A percentile compares a stretch with the other conserved stretches of the same genome.
These are phyloP conservation scores for Psittacus erithacus DNA, from an alignment of 2,113 vertebrate genomes.

Conservation along the genomic window DNA sequence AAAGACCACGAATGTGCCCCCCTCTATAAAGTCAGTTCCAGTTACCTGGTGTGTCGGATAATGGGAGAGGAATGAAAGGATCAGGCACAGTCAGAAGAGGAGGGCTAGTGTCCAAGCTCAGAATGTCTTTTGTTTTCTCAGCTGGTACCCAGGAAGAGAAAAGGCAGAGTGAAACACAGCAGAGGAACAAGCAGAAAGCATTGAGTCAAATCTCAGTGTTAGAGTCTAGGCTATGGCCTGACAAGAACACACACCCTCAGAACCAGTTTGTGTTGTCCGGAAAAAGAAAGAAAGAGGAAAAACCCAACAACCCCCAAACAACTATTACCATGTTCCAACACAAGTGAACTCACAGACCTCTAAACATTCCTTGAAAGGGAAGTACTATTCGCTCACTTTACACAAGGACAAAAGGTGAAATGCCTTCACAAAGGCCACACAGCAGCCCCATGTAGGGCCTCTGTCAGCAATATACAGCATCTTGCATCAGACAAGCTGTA, in stretches of 20 bases:
- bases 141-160: conserved; percentile 65
- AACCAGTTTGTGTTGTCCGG: not conserved
- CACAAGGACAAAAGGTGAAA: not conserved
- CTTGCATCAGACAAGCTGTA: not conserved
- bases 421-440: not conserved
- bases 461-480: not conserved
- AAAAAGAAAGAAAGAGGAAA: not conserved
- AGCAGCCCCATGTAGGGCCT: not conserved
- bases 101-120: conserved; percentile 79
- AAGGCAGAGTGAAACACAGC: conserved; percentile 10
- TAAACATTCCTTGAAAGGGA: not conserved
- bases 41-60: conserved; percentile 88
- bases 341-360: not conserved
- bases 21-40: not conserved
- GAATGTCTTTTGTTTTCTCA: conserved; percentile 81
- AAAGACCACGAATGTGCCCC: not conserved
- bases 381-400: not conserved
- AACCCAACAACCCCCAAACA: not conserved
- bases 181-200: conserved; percentile 39
- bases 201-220: not conserved
- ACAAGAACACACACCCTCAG: not conserved
- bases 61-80: conserved; percentile 83
- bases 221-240: not conserved
- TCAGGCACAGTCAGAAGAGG: conserved; percentile 85
- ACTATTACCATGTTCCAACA: not conserved